Evolutionary conservation across 2,797 vertebrate species (phyloP), one percentile per base, ranked within the genome.

Genomic region (Rhinoraja longicauda): DNA sequence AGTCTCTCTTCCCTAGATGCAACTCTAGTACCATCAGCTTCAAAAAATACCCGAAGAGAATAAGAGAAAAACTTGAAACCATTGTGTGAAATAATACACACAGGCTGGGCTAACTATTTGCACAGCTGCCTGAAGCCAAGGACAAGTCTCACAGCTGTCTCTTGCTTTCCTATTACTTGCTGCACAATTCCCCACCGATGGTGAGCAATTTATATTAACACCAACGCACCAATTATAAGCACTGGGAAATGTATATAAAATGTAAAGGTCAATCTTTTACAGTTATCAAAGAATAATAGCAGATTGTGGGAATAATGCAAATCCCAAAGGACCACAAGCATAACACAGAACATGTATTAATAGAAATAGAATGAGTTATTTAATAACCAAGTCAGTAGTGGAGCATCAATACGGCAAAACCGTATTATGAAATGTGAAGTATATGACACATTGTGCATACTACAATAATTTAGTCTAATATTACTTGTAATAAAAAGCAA

Each of bases 291-390:
- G 29, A 64, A 88, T 88, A 88, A 64, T 64, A 0, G 29, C 82
- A 86, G 26, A 64, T 64, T 86, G 82, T 32, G 26, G 75, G n/a
- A 8, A 10, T 29, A 32, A 64, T 64, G 62, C 59, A 88, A 32
- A 15, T n/a, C 57, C 10, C 57, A 86, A 88, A 32, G 13, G 29
- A 62, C 53, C 82, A 88, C 15, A 15, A 64, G 62, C n/a, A 64
- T 88, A 88, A 19, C 29, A n/a, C 84, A 64, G 84, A 32, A 88
- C 17, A 36, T 64, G 19, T 64, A 62, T 59, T 15, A 78, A 78
- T 64, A 88, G 32, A 88, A 64, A 88, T 88, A 36, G 84, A 88
- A 88, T 88, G 12, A 32, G 57, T 64, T n/a, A 86, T 57, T 29
- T 10, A 45, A 53, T 57, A 79, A 77, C n/a, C 13, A 29, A 82